phyloP scores from a whole-genome alignment of 2,797 vertebrate species.

The Eleutherodactylus coqui region DNA sequence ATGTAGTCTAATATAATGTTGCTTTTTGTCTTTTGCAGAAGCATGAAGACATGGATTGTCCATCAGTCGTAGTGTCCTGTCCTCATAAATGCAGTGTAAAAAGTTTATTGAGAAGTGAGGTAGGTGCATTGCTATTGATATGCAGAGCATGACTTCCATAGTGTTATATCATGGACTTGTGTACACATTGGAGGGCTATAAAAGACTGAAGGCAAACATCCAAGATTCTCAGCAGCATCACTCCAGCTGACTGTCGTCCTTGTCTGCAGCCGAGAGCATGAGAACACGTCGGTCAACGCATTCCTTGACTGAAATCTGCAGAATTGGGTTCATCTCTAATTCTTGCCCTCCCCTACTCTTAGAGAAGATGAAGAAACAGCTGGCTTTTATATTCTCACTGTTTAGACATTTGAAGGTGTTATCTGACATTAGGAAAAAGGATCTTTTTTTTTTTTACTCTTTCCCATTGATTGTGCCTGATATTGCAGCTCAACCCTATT shows the following conservation, averaged over 20 bases:
- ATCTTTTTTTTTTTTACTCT: too few species aligned
- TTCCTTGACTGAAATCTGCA: too few species aligned
- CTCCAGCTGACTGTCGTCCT: too few species aligned
- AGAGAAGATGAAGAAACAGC: background rate
- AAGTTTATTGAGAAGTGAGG: constrained; percentile 92
- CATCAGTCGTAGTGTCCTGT: constrained; percentile 90
- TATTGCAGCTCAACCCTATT: too few species aligned
- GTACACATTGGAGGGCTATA: background rate
- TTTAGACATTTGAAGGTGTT: background rate
- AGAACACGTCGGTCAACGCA: too few species aligned
- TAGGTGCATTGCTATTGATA: constrained; percentile 65
- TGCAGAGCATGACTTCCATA: background rate
- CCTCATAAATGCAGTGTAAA: constrained; percentile 94
- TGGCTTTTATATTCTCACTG: background rate
- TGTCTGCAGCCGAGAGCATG: too few species aligned
- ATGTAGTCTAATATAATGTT: background rate
- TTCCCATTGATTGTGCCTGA: too few species aligned
- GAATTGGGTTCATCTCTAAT: background rate
- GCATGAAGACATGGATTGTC: constrained; percentile 95
- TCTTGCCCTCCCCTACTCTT: background rate
- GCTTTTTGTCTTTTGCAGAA: constrained; percentile 77
- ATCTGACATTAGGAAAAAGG: too few species aligned
- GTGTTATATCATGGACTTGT: background rate
- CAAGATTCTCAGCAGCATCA: background rate
- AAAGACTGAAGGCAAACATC: background rate